These are phyloP conservation scores for Cettia cetti DNA, from an alignment of 2,113 vertebrate genomes.

Conservation along the genomic window DNA sequence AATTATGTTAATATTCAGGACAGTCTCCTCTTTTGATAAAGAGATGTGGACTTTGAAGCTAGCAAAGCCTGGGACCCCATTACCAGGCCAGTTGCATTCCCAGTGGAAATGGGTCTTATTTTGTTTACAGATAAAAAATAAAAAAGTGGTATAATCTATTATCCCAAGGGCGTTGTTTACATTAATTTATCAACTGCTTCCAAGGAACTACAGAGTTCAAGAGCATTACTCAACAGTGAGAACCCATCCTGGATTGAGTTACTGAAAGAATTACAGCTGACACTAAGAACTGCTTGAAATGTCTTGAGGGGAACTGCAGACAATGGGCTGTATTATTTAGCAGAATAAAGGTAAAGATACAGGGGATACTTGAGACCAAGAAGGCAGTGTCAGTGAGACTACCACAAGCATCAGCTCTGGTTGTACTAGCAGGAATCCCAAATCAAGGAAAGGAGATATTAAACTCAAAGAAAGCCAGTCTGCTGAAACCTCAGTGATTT, in stretches of 20 bases:
- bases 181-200: constrained; percentile 75
- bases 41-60: constrained; percentile 14
- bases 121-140: constrained; percentile 78
- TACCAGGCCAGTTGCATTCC: constrained; percentile 3
- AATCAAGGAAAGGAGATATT: not conserved
- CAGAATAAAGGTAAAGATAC: constrained; percentile 83
- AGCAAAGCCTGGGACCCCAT: not conserved
- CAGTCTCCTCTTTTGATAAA: not conserved
- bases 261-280: constrained; percentile 88
- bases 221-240: constrained; percentile 64
- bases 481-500: not conserved
- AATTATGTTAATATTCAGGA: not conserved
- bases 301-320: constrained; percentile 71
- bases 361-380: constrained; percentile 75
- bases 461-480: not conserved
- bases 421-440: not conserved
- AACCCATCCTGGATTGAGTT: constrained; percentile 80
- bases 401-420: not conserved
- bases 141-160: constrained; percentile 64
- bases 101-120: constrained; percentile 40
- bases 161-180: constrained; percentile 75
- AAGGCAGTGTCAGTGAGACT: constrained; percentile 72
- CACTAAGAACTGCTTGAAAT: constrained; percentile 87
- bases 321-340: constrained; percentile 83
- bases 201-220: constrained; percentile 69